A percentile compares a stretch with the other conserved stretches of the same genome.
phyloP scores from a whole-genome alignment of 2,113 vertebrate species.

The Solenodon paradoxus region DNA sequence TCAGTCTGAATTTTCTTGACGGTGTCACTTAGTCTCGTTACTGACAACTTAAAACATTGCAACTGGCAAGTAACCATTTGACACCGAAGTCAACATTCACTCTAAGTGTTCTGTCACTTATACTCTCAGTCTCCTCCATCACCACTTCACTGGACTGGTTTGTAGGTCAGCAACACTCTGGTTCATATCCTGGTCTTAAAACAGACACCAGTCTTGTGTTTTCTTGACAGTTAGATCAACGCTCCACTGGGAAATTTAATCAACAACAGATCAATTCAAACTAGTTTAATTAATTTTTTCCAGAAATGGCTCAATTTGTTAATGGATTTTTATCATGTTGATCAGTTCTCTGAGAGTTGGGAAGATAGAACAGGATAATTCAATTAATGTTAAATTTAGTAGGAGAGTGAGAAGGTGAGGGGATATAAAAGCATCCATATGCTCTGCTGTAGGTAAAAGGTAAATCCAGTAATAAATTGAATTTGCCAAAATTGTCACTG shows the following conservation, averaged over 20 bases:
- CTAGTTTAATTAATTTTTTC: slow-evolving; percentile 53
- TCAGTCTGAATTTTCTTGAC: no score
- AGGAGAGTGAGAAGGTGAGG: background rate
- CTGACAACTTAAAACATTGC: background rate
- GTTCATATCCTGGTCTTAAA: background rate
- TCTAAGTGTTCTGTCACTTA: background rate
- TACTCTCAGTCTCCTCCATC: background rate
- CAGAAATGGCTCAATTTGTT: background rate
- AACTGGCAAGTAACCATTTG: background rate
- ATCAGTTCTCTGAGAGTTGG: background rate
- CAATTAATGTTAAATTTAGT: slow-evolving; percentile 26
- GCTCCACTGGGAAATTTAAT: background rate
- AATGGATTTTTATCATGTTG: slow-evolving; percentile 40
- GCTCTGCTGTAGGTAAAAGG: background rate
- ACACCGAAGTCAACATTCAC: background rate
- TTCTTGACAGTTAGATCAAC: background rate
- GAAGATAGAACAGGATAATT: slow-evolving; percentile 38
- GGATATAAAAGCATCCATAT: background rate
- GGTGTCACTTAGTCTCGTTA: background rate
- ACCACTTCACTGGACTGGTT: background rate
- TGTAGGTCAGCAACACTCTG: background rate
- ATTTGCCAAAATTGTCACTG: background rate
- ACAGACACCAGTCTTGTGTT: background rate
- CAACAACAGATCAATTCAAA: slow-evolving; percentile 26
- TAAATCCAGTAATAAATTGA: background rate